phyloP scores from a whole-genome alignment of 2,113 vertebrate species.

The Leucopternis melanops region DNA sequence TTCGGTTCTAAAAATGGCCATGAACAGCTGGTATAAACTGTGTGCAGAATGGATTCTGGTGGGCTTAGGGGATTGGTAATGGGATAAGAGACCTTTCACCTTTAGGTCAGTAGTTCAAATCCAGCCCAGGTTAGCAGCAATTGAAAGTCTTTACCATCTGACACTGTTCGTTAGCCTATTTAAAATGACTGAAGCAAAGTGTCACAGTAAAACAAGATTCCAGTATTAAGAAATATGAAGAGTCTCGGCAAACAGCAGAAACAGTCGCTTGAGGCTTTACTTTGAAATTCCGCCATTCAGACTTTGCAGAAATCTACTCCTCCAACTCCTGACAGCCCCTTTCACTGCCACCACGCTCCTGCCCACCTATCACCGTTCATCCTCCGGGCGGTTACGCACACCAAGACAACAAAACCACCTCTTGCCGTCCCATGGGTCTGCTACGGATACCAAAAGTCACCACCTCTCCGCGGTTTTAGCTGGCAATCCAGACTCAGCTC shows the following conservation, averaged over 20 bases:
- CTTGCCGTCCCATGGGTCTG: neutral
- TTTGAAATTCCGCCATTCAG: neutral
- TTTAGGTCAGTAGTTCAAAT: conserved; percentile 59
- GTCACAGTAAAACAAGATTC: conserved; percentile 37
- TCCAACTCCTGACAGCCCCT: neutral
- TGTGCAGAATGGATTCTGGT: conserved; percentile 56
- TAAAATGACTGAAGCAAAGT: conserved; percentile 37
- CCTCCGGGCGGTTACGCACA: neutral
- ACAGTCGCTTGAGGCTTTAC: neutral
- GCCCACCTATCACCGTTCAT: neutral
- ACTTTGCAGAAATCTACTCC: neutral
- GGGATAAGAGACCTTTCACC: conserved; percentile 67
- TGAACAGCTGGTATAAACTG: conserved; percentile 60
- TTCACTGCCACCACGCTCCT: neutral
- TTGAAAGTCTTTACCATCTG: conserved; percentile 57
- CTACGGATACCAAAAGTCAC: neutral
- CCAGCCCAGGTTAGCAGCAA: conserved; percentile 60
- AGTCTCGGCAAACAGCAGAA: neutral
- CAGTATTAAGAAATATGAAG: conserved; percentile 22
- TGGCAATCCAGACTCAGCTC: neutral
- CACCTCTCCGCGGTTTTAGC: neutral
- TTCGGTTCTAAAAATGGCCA: conserved; percentile 29
- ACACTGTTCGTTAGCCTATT: conserved; percentile 46
- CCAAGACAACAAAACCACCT: neutral
- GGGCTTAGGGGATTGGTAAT: conserved; percentile 54